These are phyloP conservation scores for Eumacrocentrus americanus DNA, from an alignment of 2,888 invertebrate genomes.

Conservation along the genomic window DNA sequence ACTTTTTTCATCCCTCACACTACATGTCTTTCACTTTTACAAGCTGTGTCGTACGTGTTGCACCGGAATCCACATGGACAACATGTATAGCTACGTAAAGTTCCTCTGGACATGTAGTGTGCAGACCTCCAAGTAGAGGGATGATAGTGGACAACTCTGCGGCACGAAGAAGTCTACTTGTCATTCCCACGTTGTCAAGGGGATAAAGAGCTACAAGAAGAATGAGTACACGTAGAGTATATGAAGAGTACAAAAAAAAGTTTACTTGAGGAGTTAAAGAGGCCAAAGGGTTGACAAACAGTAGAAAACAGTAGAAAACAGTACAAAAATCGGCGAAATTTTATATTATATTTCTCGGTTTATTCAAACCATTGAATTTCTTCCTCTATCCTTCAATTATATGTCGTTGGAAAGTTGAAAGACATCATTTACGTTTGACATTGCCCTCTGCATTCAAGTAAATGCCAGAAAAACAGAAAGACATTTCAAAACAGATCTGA, in stretches of 20 bases:
- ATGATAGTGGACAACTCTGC: constrained; percentile 41
- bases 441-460: too few relatives aligned
- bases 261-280: constrained; percentile 6
- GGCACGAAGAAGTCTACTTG: constrained; percentile 51
- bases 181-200: constrained; percentile 50
- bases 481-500: not conserved
- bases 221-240: not conserved
- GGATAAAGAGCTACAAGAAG: constrained; percentile 1
- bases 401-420: too few relatives aligned
- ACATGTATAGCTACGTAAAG: not conserved
- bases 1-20: constrained; percentile 19
- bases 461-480: not conserved
- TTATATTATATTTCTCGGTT: too few relatives aligned
- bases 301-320: too few relatives aligned
- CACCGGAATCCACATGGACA: too few relatives aligned
- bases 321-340: too few relatives aligned
- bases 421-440: too few relatives aligned
- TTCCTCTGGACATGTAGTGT: too few relatives aligned
- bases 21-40: not conserved
- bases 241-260: not conserved
- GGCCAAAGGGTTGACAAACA: not conserved
- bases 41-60: not conserved
- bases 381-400: too few relatives aligned
- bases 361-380: too few relatives aligned
- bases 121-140: constrained; percentile 27